phyloP scores from a whole-genome alignment of 2,113 vertebrate genomes.

The Chaenocephalus aceratus region DNA sequence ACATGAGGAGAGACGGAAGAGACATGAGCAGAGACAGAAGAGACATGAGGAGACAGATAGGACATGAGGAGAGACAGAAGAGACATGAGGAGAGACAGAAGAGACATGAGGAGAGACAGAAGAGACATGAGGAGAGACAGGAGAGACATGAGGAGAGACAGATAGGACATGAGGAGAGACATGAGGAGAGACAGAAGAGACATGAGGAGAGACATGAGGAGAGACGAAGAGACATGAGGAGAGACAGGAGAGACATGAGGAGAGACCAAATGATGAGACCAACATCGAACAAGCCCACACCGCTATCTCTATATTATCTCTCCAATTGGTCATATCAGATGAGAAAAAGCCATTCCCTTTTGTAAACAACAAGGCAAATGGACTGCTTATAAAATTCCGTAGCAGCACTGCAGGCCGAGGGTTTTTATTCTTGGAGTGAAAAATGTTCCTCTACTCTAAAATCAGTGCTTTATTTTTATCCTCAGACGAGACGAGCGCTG shows the following conservation, averaged over 20 bases:
- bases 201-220: too few relatives aligned
- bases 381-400: not conserved
- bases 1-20: not conserved
- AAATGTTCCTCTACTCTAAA: too few relatives aligned
- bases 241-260: not conserved
- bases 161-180: too few relatives aligned
- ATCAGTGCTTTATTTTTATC: slow-evolving; percentile 31
- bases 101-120: not conserved
- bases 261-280: not conserved
- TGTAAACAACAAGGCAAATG: not conserved
- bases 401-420: not conserved
- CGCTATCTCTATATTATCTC: not conserved
- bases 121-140: too few relatives aligned
- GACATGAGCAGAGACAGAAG: too few relatives aligned
- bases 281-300: not conserved
- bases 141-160: not conserved
- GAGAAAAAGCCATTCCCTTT: not conserved
- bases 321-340: not conserved
- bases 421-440: too few relatives aligned
- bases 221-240: not conserved
- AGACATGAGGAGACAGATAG: too few relatives aligned
- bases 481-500: slow-evolving; percentile 3
- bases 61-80: too few relatives aligned
- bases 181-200: too few relatives aligned
- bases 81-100: too few relatives aligned